A percentile compares a stretch with the other conserved stretches of the same genome.
phyloP scores from a whole-genome alignment of 2,888 invertebrate species.

The Chalcosyrphus nemorum region DNA sequence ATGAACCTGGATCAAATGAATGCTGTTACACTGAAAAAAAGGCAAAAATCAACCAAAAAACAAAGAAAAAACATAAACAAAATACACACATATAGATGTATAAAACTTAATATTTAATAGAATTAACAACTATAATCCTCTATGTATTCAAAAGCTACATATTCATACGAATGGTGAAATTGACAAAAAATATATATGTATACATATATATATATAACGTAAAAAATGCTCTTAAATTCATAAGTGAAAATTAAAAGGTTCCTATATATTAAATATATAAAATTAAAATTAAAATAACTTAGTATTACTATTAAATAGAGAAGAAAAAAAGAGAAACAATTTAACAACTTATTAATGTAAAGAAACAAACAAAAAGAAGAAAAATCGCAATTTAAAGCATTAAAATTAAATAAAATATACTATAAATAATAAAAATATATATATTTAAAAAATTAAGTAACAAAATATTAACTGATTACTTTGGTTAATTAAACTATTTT shows the following conservation, averaged over 20 bases:
- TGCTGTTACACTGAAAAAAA: conserved; percentile 1
- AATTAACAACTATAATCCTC: conserved; percentile 4
- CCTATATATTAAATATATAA: conserved; percentile 76
- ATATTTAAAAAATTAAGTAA: conserved; percentile 19
- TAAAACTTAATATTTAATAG: not conserved
- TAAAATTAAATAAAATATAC: conserved; percentile 55
- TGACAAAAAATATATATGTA: not conserved
- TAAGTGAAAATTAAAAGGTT: conserved; percentile 75
- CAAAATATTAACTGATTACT: conserved; percentile 11
- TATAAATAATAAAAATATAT: conserved; percentile 38
- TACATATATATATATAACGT: conserved; percentile 6
- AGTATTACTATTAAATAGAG: conserved; percentile 68
- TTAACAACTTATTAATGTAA: conserved; percentile 26
- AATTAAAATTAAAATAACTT: conserved; percentile 59
- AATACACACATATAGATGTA: conserved; percentile 1
- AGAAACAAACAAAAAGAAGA: conserved; percentile 10
- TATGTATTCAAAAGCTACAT: not conserved
- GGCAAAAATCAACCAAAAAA: not conserved
- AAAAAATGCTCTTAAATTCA: conserved; percentile 64
- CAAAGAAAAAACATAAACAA: not conserved
- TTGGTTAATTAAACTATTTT: not conserved
- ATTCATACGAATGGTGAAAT: not conserved
- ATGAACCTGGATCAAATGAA: conserved; percentile 24
- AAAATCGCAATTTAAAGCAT: conserved; percentile 19
- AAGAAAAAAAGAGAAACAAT: conserved; percentile 18